Base-by-base conservation (phyloP, 2,113 vertebrate species). In the Amphiprion percula region DNA sequence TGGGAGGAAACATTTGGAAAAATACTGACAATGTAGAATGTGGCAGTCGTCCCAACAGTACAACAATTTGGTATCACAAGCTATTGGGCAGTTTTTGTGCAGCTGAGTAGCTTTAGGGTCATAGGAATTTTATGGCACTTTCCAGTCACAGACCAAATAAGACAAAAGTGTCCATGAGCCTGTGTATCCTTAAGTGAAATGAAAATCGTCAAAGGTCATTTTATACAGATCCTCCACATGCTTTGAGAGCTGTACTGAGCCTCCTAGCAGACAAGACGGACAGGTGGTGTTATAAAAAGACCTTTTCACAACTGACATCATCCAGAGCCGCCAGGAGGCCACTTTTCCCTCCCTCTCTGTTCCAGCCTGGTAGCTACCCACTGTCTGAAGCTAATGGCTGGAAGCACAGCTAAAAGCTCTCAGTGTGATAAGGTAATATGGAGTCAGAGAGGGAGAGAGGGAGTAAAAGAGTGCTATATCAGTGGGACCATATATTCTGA, bases 351-450 rank as follows among this genome's bases (percentile, higher is more conserved):
- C 73, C 33, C 64, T 67, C 61, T 41, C 17, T 55, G 59, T 78
- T 85, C 62, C 89, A 70, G 78, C 50, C 85, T 67, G 85, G 67
- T 75, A 69, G 79, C 80, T 85, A 44, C 86, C 79, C 59, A 77
- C 74, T 69, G 77, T 86, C 87, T 84, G 77, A 77, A 79, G 66
- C 87, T 89, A 93, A 91, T 94, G 91, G 87, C 92, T 91, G 86
- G 80, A 86, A 87, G 86, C 84, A 68, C 70, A 52, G 81, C 90
- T 93, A 88, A 93, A 94, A 93, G 91, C 91, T 90, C 83, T 90
- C 84, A 84, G 78, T 88, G 84, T 93, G 93, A 93, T 94, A 95
- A 93, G 90, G 77, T 90, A 90, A 90, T 89, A 79, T 68, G 56
- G 65, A 91, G 85, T 82, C 70, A 87, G 80, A 71, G 67, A 28